Evolutionary conservation across 2,888 invertebrate species (phyloP).

Genomic region (Cremastobaeus sp.): DNA sequence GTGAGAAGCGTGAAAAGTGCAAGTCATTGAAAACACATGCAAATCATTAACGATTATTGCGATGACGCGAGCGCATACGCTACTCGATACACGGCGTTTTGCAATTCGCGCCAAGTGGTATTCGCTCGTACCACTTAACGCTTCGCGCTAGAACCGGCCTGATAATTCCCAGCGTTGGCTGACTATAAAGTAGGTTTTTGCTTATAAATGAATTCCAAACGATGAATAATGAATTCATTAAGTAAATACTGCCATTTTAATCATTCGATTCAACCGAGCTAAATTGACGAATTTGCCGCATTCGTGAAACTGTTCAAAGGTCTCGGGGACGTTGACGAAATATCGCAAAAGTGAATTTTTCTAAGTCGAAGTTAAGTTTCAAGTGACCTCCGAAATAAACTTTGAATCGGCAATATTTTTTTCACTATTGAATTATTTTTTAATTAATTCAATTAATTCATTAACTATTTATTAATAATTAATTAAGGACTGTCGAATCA

Average conservation of each 20-base stretch:
- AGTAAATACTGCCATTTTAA: no score
- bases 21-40: conserved; percentile 30
- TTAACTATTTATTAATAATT: no score
- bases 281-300: no score
- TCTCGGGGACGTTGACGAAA: no score
- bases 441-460: no score
- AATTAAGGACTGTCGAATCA: no score
- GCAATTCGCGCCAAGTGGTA: conserved; percentile 50
- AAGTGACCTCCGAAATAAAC: no score
- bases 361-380: no score
- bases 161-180: conserved; percentile 35
- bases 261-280: no score
- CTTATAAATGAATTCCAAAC: conserved; percentile 38
- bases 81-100: conserved; percentile 56
- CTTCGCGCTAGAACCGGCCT: conserved; percentile 39
- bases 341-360: no score
- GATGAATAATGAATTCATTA: conserved; percentile 29
- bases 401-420: no score
- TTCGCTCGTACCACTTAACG: conserved; percentile 44
- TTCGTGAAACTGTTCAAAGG: not conserved
- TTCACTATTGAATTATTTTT: no score
- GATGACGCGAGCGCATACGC: conserved; percentile 64
- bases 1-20: conserved; percentile 24
- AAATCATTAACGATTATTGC: conserved; percentile 56
- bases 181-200: conserved; percentile 48